phyloP scores from a whole-genome alignment of 2,113 vertebrate genomes.

The Eublepharis macularius region DNA sequence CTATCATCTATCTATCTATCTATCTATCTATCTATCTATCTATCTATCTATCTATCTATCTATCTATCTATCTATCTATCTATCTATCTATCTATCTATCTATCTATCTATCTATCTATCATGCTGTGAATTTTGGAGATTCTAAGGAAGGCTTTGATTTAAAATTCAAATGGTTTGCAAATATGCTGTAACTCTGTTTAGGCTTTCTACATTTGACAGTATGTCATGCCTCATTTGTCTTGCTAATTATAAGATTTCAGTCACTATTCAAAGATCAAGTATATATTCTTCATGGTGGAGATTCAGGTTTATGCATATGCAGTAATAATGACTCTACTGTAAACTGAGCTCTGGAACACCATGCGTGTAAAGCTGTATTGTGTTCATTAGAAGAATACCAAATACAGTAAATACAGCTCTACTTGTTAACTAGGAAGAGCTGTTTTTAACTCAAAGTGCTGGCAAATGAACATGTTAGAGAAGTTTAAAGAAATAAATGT shows the following conservation, averaged over 20 bases:
- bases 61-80: too few relatives aligned
- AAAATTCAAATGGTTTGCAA: constrained; percentile 38
- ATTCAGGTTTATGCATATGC: constrained; percentile 21
- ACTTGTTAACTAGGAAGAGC: neutral
- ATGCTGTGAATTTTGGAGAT: neutral
- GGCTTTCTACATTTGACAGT: constrained; percentile 36
- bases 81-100: too few relatives aligned
- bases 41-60: too few relatives aligned
- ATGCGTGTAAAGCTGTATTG: constrained; percentile 15
- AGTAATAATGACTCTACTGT: constrained; percentile 28
- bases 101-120: too few relatives aligned
- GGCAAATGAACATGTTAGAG: neutral
- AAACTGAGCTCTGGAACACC: constrained; percentile 34
- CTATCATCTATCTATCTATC: neutral
- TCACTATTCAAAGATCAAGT: constrained; percentile 49
- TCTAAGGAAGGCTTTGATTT: constrained; percentile 42
- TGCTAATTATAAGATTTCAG: constrained; percentile 58
- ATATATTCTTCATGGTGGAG: constrained; percentile 38
- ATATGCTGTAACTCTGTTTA: constrained; percentile 41
- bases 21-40: too few relatives aligned
- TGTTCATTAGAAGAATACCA: constrained; percentile 28
- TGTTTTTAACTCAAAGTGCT: constrained; percentile 11
- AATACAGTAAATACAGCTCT: constrained; percentile 31
- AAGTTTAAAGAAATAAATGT: neutral
- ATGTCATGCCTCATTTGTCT: constrained; percentile 59